Evolutionary conservation across 2,888 invertebrate genomes (phyloP).

Genomic region (Heliconius hortense): DNA sequence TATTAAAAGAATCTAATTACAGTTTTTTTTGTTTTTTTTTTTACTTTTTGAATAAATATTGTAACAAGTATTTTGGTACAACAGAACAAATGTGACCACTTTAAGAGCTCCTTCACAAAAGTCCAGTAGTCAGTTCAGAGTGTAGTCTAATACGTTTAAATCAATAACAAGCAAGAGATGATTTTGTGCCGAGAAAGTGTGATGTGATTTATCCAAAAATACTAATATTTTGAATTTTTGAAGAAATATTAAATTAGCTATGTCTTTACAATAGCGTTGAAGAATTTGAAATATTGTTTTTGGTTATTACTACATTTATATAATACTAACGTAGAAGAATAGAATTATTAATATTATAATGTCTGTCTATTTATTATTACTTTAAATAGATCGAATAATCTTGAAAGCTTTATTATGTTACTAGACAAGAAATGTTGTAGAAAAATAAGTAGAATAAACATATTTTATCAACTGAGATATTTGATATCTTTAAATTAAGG

Average conservation of each 20-base stretch:
- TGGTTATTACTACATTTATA: not conserved
- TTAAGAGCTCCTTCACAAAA: too few species aligned
- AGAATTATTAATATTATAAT: not conserved
- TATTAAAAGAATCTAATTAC: too few species aligned
- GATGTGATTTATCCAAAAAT: not conserved
- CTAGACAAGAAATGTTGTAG: not conserved
- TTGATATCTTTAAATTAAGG: too few species aligned
- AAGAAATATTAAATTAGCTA: not conserved
- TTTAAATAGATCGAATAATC: not conserved
- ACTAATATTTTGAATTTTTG: constrained; percentile 5
- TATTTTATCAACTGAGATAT: too few species aligned
- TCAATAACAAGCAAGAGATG: not conserved
- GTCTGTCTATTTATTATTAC: not conserved
- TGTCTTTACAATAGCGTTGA: constrained; percentile 1
- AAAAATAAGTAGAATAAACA: not conserved
- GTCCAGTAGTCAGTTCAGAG: too few species aligned
- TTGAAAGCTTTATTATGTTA: not conserved
- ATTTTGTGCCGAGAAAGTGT: not conserved
- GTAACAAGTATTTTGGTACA: too few species aligned
- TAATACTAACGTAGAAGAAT: not conserved
- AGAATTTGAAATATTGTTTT: too few species aligned
- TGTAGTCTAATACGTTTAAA: not conserved
- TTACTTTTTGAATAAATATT: too few species aligned
- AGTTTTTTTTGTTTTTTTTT: too few species aligned
- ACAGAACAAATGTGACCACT: too few species aligned